Evolutionary conservation across 37 sponge, comb jelly and placozoan species (phyloP).

Genomic region (Spongilla lacustris): DNA sequence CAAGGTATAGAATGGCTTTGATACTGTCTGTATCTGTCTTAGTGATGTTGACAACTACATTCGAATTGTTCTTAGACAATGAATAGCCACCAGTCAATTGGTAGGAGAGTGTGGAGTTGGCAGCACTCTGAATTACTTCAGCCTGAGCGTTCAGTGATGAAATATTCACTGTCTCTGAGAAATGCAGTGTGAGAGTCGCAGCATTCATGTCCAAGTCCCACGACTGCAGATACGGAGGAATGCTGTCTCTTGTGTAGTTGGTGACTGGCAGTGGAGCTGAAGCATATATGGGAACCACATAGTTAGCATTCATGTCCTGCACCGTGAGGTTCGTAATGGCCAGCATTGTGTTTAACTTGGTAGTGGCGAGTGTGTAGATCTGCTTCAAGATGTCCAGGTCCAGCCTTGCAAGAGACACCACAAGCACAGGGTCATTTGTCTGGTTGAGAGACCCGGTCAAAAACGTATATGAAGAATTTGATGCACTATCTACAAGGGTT

Average conservation of each 20-base stretch:
- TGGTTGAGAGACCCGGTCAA: slow-evolving; percentile 57
- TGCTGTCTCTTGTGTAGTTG: slow-evolving; percentile 47
- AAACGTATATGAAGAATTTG: slow-evolving; percentile 53
- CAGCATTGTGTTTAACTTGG: slow-evolving; percentile 47
- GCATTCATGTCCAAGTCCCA: slow-evolving; percentile 85
- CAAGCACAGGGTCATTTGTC: slow-evolving; percentile 77
- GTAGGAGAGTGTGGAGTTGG: slow-evolving; percentile 29
- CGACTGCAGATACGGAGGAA: slow-evolving; percentile 61
- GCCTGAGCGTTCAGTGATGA: slow-evolving; percentile 36
- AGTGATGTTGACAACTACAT: slow-evolving; percentile 75
- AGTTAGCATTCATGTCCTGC: slow-evolving; percentile 85
- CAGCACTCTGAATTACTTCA: slow-evolving; percentile 53
- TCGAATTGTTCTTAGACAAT: slow-evolving; percentile 53
- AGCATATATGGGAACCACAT: slow-evolving; percentile 25
- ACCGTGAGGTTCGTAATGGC: slow-evolving; percentile 63
- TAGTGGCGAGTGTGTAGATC: slow-evolving; percentile 67
- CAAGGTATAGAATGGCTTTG: slow-evolving; percentile 64
- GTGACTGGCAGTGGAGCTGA: slow-evolving; percentile 38
- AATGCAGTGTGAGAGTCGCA: slow-evolving; percentile 69
- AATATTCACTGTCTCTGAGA: slow-evolving; percentile 92
- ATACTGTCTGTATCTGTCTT: slow-evolving; percentile 71
- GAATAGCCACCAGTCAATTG: slow-evolving; percentile 75
- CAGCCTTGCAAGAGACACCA: slow-evolving; percentile 56
- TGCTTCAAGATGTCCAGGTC: slow-evolving; percentile 85
- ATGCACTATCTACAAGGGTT: slow-evolving; percentile 40